A percentile compares a stretch with the other conserved stretches of the same genome.
Conservation (phyloP, 2,888 invertebrate species). For the Drosophila neotestacea region DNA sequence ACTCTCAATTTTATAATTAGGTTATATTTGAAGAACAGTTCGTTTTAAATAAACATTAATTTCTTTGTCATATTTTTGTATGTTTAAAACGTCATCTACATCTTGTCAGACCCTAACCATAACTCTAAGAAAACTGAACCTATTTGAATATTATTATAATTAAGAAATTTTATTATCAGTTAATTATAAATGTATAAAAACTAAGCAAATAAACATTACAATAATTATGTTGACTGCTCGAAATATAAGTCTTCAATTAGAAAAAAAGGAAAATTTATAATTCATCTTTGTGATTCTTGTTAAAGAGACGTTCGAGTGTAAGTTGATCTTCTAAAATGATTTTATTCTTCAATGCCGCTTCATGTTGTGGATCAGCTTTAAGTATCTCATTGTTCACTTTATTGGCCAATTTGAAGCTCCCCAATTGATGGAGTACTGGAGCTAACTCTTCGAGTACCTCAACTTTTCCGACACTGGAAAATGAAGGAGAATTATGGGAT, state of each 20-base stretch:
- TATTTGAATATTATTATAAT: no score
- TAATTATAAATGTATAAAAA: no score
- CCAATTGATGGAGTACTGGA: conserved; percentile 34
- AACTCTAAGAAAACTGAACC: no score
- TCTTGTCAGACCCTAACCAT: no score
- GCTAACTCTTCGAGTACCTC: conserved; percentile 57
- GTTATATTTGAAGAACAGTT: neutral
- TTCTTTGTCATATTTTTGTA: no score
- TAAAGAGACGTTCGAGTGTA: conserved; percentile 23
- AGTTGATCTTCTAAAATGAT: conserved; percentile 27
- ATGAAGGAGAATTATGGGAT: neutral
- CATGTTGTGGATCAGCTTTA: conserved; percentile 47
- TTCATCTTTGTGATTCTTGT: neutral
- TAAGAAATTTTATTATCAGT: no score
- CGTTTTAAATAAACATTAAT: neutral
- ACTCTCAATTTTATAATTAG: neutral
- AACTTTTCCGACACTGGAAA: conserved; percentile 39
- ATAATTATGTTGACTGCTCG: neutral
- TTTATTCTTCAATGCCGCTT: conserved; percentile 38
- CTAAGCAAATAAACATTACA: neutral
- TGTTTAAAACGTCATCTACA: no score
- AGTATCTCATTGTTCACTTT: conserved; percentile 66
- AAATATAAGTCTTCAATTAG: no score
- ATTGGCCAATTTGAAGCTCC: conserved; percentile 65
- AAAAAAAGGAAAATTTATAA: no score